A percentile compares a stretch with the other conserved stretches of the same genome.
phyloP scores from a whole-genome alignment of 2,888 invertebrate genomes.

The Ormyrus nitidulus region DNA sequence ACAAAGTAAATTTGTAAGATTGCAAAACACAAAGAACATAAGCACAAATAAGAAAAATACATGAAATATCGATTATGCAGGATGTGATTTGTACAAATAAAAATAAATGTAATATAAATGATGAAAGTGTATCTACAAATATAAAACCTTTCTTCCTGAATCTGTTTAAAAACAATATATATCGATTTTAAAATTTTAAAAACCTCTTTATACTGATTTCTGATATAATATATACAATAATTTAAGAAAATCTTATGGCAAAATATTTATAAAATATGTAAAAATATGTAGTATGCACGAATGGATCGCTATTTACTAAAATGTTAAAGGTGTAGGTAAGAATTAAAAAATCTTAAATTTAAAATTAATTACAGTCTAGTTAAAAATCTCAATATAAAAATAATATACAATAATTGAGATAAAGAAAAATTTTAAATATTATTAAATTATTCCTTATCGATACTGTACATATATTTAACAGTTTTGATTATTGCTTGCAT shows the following conservation, averaged over 20 bases:
- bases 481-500: background rate
- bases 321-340: background rate
- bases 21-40: constrained; percentile 50
- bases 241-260: background rate
- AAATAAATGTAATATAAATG: constrained; percentile 47
- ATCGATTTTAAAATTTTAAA: constrained; percentile 19
- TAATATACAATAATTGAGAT: background rate
- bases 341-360: constrained; percentile 1
- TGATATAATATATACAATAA: constrained; percentile 12
- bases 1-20: constrained; percentile 35
- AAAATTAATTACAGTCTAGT: background rate
- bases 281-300: too few relatives aligned
- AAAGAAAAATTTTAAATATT: constrained; percentile 12
- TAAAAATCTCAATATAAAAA: background rate
- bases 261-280: constrained; percentile 1
- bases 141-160: constrained; percentile 58
- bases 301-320: too few relatives aligned
- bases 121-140: constrained; percentile 54
- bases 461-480: background rate
- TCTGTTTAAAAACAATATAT: constrained; percentile 34
- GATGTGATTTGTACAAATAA: constrained; percentile 55
- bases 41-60: constrained; percentile 50
- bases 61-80: constrained; percentile 46
- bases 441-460: background rate
- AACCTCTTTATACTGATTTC: constrained; percentile 37